These are phyloP conservation scores for Rhogogaster chlorosoma DNA, from an alignment of 2,888 invertebrate genomes.

Conservation along the genomic window DNA sequence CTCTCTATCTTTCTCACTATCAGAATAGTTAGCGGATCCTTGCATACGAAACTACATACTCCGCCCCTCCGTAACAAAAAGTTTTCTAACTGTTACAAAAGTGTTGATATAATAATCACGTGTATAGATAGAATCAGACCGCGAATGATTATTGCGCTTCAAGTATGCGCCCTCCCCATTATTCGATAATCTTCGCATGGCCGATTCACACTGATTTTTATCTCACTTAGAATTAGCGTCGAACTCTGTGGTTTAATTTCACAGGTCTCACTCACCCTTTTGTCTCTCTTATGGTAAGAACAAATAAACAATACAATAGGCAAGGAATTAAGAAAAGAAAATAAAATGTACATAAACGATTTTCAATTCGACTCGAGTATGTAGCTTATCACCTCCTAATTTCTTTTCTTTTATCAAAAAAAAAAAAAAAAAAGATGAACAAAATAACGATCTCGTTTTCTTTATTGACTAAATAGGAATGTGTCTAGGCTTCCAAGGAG, in stretches of 20 bases:
- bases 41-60: conserved; percentile 4
- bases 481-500: conserved; percentile 4
- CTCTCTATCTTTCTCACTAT: not conserved
- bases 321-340: not conserved
- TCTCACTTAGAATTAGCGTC: not conserved
- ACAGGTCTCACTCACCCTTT: not conserved
- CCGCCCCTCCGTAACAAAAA: not conserved
- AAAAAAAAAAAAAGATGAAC: not conserved
- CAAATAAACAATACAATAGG: conserved; percentile 34
- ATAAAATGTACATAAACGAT: not conserved
- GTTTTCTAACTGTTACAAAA: not conserved
- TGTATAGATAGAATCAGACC: not conserved
- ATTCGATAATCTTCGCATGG: not conserved
- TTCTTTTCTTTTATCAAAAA: not conserved
- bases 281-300: not conserved
- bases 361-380: not conserved
- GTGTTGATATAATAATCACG: not conserved
- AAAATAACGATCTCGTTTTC: not conserved
- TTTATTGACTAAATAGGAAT: conserved; percentile 49
- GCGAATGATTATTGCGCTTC: not conserved
- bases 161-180: not conserved
- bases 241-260: not conserved
- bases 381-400: not conserved
- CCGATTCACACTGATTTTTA: not conserved
- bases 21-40: not conserved